These are phyloP conservation scores for Aradophagus sp. DNA, from an alignment of 1,140 invertebrate genomes.

Conservation along the genomic window DNA sequence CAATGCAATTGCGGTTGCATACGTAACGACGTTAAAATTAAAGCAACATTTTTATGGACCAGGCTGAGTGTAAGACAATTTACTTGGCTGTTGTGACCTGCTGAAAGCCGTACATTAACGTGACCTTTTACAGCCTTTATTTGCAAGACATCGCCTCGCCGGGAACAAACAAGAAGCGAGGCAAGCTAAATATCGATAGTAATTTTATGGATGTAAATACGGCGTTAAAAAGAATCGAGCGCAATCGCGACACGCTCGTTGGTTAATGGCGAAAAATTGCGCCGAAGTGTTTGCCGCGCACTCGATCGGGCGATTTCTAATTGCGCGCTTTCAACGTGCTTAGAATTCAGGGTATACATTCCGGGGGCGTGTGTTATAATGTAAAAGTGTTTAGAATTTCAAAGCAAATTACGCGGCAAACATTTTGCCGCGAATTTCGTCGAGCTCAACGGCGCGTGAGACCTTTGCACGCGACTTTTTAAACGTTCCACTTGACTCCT, in stretches of 20 bases:
- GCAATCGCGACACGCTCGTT: not conserved
- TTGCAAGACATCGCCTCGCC: slow-evolving; percentile 17
- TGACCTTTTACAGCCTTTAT: slow-evolving; percentile 34
- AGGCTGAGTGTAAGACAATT: slow-evolving; percentile 19
- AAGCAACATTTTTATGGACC: slow-evolving; percentile 17
- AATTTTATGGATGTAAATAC: slow-evolving; percentile 29
- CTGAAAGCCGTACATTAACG: slow-evolving; percentile 20
- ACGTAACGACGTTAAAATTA: slow-evolving; percentile 45
- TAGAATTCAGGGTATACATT: too few relatives aligned
- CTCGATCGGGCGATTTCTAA: too few relatives aligned
- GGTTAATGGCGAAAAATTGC: too few relatives aligned
- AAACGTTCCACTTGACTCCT: too few relatives aligned
- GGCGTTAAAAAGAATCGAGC: slow-evolving; percentile 21
- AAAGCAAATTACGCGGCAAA: too few relatives aligned
- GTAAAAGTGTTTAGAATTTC: too few relatives aligned
- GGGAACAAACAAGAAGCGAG: slow-evolving; percentile 20
- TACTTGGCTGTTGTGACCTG: slow-evolving; percentile 3
- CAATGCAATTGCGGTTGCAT: slow-evolving; percentile 21
- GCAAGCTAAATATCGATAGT: slow-evolving; percentile 29
- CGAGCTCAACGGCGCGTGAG: too few relatives aligned
- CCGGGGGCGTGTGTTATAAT: too few relatives aligned
- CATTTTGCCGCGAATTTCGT: too few relatives aligned
- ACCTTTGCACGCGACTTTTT: too few relatives aligned
- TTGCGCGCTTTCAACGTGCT: too few relatives aligned
- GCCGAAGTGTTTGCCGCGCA: too few relatives aligned